Evolutionary conservation across 2,113 vertebrate genomes (phyloP).

Genomic region (Tenrec ecaudatus): DNA sequence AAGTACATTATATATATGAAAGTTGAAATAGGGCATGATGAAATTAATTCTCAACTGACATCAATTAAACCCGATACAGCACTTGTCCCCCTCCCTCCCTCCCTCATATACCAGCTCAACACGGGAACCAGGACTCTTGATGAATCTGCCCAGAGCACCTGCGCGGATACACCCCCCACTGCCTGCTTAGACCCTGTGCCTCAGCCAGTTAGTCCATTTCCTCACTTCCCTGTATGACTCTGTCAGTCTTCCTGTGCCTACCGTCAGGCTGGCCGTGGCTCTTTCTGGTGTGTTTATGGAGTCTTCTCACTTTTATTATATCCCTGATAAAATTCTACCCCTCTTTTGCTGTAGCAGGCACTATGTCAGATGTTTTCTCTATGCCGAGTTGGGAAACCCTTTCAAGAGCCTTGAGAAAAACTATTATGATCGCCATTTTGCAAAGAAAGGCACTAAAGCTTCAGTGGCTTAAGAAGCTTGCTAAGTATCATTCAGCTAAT

Average conservation of each 20-base stretch:
- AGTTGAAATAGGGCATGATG: too few relatives aligned
- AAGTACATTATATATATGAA: too few relatives aligned
- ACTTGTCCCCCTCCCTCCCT: too few relatives aligned
- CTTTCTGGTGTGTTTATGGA: not conserved
- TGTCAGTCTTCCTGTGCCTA: not conserved
- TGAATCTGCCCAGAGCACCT: not conserved
- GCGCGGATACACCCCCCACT: not conserved
- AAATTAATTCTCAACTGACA: not conserved
- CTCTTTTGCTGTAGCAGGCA: not conserved
- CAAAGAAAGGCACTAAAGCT: not conserved
- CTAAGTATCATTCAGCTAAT: not conserved
- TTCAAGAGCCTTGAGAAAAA: not conserved
- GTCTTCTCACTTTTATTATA: not conserved
- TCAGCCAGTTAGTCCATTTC: too few relatives aligned
- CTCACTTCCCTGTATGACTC: too few relatives aligned
- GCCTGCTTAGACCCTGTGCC: not conserved
- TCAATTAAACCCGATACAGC: not conserved
- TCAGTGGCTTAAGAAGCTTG: not conserved
- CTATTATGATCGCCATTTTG: not conserved
- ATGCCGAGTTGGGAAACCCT: not conserved
- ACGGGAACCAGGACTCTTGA: fast-evolving
- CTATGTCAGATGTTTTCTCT: not conserved
- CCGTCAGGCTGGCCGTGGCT: not conserved
- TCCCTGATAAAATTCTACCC: not conserved
- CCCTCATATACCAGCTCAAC: not conserved